Evolutionary conservation across 2,797 vertebrate genomes (phyloP).

Genomic region (Eulemur albifrons): DNA sequence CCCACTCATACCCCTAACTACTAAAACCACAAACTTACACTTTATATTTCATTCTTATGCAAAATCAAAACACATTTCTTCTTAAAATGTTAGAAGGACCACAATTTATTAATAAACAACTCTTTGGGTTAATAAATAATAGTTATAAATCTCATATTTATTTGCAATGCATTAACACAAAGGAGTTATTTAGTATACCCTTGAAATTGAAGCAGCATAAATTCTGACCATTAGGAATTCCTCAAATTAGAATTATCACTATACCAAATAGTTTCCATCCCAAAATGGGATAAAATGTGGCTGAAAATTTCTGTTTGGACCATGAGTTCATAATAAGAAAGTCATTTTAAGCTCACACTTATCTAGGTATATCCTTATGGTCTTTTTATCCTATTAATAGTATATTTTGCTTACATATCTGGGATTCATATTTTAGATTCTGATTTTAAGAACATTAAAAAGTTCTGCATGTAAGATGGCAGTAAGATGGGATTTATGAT

Average conservation of each 20-base stretch:
- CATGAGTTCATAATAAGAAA: neutral
- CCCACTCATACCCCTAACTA: neutral
- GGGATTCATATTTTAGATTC: neutral
- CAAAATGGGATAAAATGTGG: neutral
- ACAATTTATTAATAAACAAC: slow-evolving; percentile 38
- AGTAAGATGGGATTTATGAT: neutral
- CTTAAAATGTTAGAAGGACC: neutral
- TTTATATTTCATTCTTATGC: neutral
- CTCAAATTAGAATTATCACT: slow-evolving; percentile 9
- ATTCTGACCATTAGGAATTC: neutral
- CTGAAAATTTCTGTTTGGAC: neutral
- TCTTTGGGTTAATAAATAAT: slow-evolving; percentile 43
- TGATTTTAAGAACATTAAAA: neutral
- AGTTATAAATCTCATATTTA: slow-evolving; percentile 47
- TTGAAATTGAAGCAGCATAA: slow-evolving; percentile 12
- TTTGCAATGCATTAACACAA: neutral
- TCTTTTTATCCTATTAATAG: neutral
- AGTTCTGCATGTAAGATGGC: neutral
- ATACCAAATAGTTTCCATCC: neutral
- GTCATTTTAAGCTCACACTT: neutral
- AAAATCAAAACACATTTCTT: slow-evolving; percentile 52
- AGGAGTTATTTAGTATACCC: slow-evolving; percentile 22
- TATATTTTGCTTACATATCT: neutral
- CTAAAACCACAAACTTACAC: neutral
- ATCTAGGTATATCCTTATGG: neutral